Evolutionary conservation across 1,140 invertebrate genomes (phyloP), one percentile per base, ranked within the genome.

Genomic region (Trichonephila clavata): DNA sequence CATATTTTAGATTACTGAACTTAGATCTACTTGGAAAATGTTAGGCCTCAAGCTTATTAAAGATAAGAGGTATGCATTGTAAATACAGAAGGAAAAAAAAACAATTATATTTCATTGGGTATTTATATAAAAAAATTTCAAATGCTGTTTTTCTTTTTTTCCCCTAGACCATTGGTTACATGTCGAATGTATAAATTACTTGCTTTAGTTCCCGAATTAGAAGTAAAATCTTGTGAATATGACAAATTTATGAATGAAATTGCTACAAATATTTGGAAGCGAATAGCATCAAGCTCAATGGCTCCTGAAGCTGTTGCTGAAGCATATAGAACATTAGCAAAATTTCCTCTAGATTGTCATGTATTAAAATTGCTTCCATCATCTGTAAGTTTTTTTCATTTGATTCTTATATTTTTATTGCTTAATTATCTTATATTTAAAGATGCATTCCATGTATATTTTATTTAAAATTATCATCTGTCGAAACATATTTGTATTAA

Each of bases 161-260:
- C 50, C n/a, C n/a, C n/a, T n/a, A 94, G 93, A 65, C 1, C 83
- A 27, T 18, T 86, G 13, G 81, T 94, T 20, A 86, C 57, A 8
- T 88, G 84, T 20, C 24, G 59, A 63, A 88, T 94, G 90, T 94
- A 39, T 86, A 57, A 83, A 65, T 32, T 94, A 6, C 86, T 94
- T n/a, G 18, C 65, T 39, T 61, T 94, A 27, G 32, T 92, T n/a
- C 94, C 94, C 10, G 84, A 92, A 27, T 24, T 94, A 18, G 32
- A 68, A 83, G 94, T 94, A 16, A 87, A 71, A 83, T 92, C 94
- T 5, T 61, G 63, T 68, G 90, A 92, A 68, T 94, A 88, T 94
- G 94, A 94, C 39, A 92, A 87, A 27, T 94, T 92, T 61, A 92
- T 94, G 90, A 81, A 18, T 50, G 94, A 94, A 57, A 81, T 84